Base-by-base conservation (phyloP, 2,888 invertebrate genomes). In the Heteromyza rotundicornis region DNA sequence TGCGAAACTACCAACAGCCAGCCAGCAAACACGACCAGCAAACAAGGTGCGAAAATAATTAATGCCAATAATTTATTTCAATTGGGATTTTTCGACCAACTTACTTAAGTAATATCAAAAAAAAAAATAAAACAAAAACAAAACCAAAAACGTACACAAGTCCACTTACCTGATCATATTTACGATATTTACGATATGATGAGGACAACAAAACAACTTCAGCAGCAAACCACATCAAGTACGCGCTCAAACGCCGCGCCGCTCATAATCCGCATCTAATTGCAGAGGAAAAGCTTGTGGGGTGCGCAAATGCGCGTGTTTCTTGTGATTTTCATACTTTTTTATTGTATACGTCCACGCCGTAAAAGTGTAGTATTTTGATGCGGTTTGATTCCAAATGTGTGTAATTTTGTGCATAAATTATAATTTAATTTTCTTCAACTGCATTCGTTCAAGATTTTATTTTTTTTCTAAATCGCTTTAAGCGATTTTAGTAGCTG, bases 401-500 rank as follows among this genome's bases (percentile, higher is more conserved):
- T n/a, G 40, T 40, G 40, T 40, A 40, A 7, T 40, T 40, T 40
- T 40, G n/a, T 40, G 40, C 40, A 40, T 40, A 40, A 40, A 14
- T 40, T 40, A 40, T 40, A 40, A 40, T n/a, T 40, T 8, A 32
- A 32, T 32, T 32, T 32, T 32, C 16, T 40, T 7, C 40, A 40
- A 40, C n/a, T 40, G 40, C 40, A 40, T n/a, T 7, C 10, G 16
- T 40, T 32, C 12, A 3, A 40, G 40, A 40, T 40, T 40, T 52
- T 24, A 35, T 54, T 20, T 35, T 59, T 52, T 62, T n/a, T n/a
- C n/a, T n/a, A n/a, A n/a, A n/a, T n/a, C n/a, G n/a, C n/a, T n/a
- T n/a, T n/a, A n/a, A n/a, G n/a, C n/a, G n/a, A n/a, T n/a, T 65
- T 65, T 59, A 71, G 64, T 68, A 68, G 64, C 69, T 71, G 71